Evolutionary conservation across 2,797 vertebrate species (phyloP).

Genomic region (Argyrosomus regius): DNA sequence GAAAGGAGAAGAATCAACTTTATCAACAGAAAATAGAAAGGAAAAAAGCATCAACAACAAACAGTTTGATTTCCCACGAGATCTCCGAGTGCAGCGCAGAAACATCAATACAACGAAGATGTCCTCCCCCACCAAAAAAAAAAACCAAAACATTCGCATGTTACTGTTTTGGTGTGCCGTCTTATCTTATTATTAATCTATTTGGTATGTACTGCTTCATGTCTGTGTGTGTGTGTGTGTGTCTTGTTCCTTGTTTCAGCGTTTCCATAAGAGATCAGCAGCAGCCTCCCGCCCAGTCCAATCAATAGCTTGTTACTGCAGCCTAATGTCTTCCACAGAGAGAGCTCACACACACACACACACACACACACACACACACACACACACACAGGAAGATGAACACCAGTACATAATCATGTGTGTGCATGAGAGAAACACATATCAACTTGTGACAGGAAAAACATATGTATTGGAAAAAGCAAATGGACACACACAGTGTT

Average conservation of each 20-base stretch:
- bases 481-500: constrained; percentile 18
- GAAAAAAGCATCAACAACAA: constrained; percentile 30
- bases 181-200: constrained; percentile 33
- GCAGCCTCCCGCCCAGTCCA: constrained; percentile 55
- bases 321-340: constrained; percentile 69
- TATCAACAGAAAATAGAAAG: constrained; percentile 38
- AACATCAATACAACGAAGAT: constrained; percentile 28
- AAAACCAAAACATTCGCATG: constrained; percentile 8
- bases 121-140: constrained; percentile 1
- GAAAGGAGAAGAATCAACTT: constrained; percentile 31
- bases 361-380: constrained; percentile 17
- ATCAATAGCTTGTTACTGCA: constrained; percentile 82
- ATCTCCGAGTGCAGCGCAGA: constrained; percentile 7
- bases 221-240: constrained; percentile 21
- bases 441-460: constrained; percentile 7
- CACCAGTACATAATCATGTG: constrained; percentile 23
- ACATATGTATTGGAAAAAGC: neutral
- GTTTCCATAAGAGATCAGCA: constrained; percentile 72
- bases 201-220: constrained; percentile 27
- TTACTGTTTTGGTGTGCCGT: constrained; percentile 30
- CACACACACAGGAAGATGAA: constrained; percentile 17
- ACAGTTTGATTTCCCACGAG: constrained; percentile 51
- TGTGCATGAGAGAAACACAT: constrained; percentile 15
- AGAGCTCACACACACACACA: constrained; percentile 48
- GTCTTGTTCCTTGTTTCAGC: constrained; percentile 51